These are phyloP conservation scores for Erebia ligea DNA, from an alignment of 2,888 invertebrate genomes.

Conservation along the genomic window DNA sequence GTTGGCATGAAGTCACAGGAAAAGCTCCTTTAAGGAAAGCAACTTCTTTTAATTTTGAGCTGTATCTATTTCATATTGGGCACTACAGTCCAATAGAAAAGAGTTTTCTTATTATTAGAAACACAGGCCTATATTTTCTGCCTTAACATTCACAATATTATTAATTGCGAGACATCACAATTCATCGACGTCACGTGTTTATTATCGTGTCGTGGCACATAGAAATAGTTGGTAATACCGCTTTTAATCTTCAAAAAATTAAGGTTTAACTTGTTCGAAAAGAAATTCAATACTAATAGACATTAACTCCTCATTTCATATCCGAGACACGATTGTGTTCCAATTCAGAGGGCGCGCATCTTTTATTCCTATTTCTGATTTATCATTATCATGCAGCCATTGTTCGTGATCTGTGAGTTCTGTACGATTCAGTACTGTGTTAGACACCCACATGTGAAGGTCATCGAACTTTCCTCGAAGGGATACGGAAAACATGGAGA, in stretches of 20 bases:
- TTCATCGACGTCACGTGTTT: no score
- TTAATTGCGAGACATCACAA: no score
- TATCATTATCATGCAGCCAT: slow-evolving; percentile 50
- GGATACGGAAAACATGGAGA: slow-evolving; percentile 60
- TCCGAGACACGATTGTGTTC: slow-evolving; percentile 36
- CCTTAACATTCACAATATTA: no score
- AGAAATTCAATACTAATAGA: slow-evolving; percentile 37
- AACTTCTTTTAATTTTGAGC: no score
- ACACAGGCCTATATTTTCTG: no score
- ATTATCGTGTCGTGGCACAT: neutral
- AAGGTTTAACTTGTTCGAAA: slow-evolving; percentile 33
- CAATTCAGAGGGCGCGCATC: slow-evolving; percentile 40
- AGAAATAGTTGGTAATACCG: neutral
- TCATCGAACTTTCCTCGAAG: slow-evolving; percentile 60
- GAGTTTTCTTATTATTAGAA: no score
- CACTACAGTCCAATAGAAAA: no score
- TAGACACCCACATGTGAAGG: slow-evolving; percentile 54
- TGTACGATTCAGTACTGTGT: slow-evolving; percentile 43
- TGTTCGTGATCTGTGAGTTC: slow-evolving; percentile 51
- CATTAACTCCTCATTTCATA: slow-evolving; percentile 33
- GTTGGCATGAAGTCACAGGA: no score
- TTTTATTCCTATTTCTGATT: slow-evolving; percentile 44
- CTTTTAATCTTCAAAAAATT: slow-evolving; percentile 4
- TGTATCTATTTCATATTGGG: no score
- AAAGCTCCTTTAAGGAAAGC: no score